Percentiles rank a stretch among this genome's conserved stretches.
Evolutionary conservation across 2,888 invertebrate genomes (phyloP).

Genomic region (Volucella inanis): DNA sequence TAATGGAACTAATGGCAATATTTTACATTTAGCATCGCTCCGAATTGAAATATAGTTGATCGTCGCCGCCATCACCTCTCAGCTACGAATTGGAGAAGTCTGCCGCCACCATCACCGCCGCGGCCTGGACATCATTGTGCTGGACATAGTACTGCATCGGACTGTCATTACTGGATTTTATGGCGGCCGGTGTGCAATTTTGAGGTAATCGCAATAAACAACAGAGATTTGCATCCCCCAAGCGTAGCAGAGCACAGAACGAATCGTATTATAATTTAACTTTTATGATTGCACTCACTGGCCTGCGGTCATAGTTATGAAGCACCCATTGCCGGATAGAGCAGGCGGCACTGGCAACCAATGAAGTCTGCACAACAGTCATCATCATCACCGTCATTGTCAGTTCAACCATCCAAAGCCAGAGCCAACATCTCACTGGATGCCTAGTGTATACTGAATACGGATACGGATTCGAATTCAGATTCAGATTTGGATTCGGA

Average conservation of each 20-base stretch:
- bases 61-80: slow-evolving; percentile 68
- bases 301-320: slow-evolving; percentile 69
- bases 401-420: background rate
- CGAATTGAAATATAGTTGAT: slow-evolving; percentile 73
- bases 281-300: slow-evolving; percentile 74
- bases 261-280: slow-evolving; percentile 74
- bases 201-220: slow-evolving; percentile 74
- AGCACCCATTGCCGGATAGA: slow-evolving; percentile 35
- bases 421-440: slow-evolving; percentile 26
- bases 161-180: slow-evolving; percentile 73
- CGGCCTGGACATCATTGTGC: background rate
- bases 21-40: slow-evolving; percentile 74
- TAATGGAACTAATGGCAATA: slow-evolving; percentile 74
- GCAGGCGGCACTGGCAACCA: slow-evolving; percentile 13
- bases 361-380: slow-evolving; percentile 61
- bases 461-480: too few species aligned
- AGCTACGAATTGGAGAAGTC: slow-evolving; percentile 29
- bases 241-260: slow-evolving; percentile 53
- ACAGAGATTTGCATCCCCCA: slow-evolving; percentile 73
- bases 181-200: slow-evolving; percentile 74
- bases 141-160: slow-evolving; percentile 9
- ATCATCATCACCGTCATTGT: slow-evolving; percentile 61
- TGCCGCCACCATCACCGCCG: background rate
- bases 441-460: background rate
- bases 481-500: too few species aligned